phyloP scores from a whole-genome alignment of 1,140 invertebrate species.

The Aricia agestis region DNA sequence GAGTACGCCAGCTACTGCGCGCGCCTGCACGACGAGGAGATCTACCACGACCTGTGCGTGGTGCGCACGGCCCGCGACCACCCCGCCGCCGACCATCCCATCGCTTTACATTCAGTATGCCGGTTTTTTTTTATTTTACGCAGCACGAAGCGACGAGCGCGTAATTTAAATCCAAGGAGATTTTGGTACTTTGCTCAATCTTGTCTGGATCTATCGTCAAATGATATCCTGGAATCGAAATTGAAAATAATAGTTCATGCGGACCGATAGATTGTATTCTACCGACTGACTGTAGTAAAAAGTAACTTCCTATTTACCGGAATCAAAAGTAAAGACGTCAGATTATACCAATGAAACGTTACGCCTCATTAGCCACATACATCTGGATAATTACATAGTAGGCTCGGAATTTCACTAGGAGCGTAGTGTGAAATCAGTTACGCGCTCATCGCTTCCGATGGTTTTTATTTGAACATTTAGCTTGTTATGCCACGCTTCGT shows the following conservation, averaged over 20 bases:
- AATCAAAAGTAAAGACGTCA: not conserved
- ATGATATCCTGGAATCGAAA: no score
- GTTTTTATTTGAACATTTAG: not conserved
- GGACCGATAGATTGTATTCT: no score
- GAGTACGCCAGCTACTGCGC: conserved; percentile 82
- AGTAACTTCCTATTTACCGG: not conserved
- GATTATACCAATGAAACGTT: not conserved
- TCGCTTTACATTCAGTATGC: conserved; percentile 63
- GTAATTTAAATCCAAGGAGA: not conserved
- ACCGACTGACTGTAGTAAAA: not conserved
- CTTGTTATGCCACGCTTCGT: conserved; percentile 9
- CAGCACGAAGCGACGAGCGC: conserved; percentile 22
- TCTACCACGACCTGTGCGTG: conserved; percentile 88
- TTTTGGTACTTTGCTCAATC: not conserved
- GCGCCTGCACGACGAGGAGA: conserved; percentile 84
- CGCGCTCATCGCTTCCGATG: conserved; percentile 6
- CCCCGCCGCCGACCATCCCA: conserved; percentile 41
- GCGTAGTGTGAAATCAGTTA: conserved; percentile 1
- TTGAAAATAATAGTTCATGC: no score
- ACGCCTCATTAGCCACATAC: not conserved
- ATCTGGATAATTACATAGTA: not conserved
- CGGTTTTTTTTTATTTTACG: conserved; percentile 37
- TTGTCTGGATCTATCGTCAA: no score
- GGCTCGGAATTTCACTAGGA: conserved; percentile 8
- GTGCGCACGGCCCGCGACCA: conserved; percentile 63